phyloP scores from a whole-genome alignment of 2,113 vertebrate genomes.

The Plotosus lineatus region DNA sequence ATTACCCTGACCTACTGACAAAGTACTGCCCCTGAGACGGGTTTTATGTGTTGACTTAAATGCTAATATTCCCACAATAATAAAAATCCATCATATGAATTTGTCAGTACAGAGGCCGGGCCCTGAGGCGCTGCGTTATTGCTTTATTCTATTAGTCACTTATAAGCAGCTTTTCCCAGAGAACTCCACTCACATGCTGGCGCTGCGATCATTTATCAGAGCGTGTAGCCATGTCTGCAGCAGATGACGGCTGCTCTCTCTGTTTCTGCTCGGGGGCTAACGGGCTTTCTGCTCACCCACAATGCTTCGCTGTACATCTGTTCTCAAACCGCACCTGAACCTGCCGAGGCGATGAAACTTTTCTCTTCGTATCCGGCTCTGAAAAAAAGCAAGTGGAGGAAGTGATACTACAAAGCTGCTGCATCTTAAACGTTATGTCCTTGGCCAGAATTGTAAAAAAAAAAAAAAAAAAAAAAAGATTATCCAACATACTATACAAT shows the following conservation, averaged over 20 bases:
- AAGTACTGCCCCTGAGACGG: slow-evolving; percentile 64
- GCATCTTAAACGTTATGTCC: not conserved
- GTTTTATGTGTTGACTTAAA: slow-evolving; percentile 72
- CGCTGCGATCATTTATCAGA: slow-evolving; percentile 76
- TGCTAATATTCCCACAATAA: slow-evolving; percentile 72
- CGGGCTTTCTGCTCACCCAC: slow-evolving; percentile 61
- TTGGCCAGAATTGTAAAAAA: not conserved
- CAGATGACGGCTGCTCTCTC: slow-evolving; percentile 75
- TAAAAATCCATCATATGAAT: slow-evolving; percentile 77
- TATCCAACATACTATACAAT: not conserved
- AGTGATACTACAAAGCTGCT: not conserved
- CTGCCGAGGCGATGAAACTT: slow-evolving; percentile 32
- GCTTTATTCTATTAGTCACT: slow-evolving; percentile 84
- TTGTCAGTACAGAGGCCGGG: slow-evolving; percentile 69
- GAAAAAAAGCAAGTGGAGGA: not conserved
- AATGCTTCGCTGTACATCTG: slow-evolving; percentile 74
- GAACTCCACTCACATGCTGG: slow-evolving; percentile 66
- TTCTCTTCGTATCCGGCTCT: not conserved
- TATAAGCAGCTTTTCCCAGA: slow-evolving; percentile 79
- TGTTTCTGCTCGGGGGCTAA: slow-evolving; percentile 64
- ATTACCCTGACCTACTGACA: slow-evolving; percentile 56
- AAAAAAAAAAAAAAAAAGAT: too few relatives aligned
- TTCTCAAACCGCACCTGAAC: slow-evolving; percentile 63
- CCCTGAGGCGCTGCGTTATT: slow-evolving; percentile 74
- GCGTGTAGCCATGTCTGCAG: slow-evolving; percentile 74